Evolutionary conservation across 2,113 vertebrate species (phyloP).

Genomic region (Mus musculus): DNA sequence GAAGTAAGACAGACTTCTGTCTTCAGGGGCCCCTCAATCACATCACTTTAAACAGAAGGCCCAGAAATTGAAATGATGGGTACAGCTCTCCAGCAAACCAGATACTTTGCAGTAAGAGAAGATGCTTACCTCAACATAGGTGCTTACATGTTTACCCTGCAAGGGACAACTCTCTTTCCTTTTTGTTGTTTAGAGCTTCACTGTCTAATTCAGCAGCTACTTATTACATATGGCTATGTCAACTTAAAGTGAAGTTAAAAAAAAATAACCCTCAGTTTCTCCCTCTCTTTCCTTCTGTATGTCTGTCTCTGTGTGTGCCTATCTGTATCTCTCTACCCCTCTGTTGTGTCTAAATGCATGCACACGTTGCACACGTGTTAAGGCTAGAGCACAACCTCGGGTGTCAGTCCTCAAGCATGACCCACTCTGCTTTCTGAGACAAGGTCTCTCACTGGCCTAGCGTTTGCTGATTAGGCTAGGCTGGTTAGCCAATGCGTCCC

Average conservation of each 20-base stretch:
- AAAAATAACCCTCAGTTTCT: background rate
- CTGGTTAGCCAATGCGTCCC: background rate
- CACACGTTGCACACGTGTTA: no score
- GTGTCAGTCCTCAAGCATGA: background rate
- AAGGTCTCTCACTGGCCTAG: background rate
- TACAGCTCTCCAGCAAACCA: background rate
- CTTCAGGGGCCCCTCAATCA: background rate
- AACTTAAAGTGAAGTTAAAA: background rate
- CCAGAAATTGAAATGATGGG: rapidly evolving
- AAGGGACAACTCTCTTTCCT: background rate
- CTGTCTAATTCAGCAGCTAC: background rate
- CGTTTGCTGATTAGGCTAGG: background rate
- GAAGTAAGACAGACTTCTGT: background rate
- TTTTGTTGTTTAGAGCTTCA: background rate
- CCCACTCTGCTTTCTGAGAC: background rate
- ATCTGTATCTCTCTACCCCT: background rate
- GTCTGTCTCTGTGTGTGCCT: background rate
- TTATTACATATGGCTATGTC: background rate
- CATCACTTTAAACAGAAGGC: background rate
- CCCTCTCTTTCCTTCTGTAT: background rate
- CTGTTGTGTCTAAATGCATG: background rate
- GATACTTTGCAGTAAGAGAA: background rate
- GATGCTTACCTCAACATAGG: background rate
- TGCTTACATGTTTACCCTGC: background rate
- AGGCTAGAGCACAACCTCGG: background rate